Base-by-base conservation (phyloP, 2,113 vertebrate genomes). In the Zosterops japonicus region DNA sequence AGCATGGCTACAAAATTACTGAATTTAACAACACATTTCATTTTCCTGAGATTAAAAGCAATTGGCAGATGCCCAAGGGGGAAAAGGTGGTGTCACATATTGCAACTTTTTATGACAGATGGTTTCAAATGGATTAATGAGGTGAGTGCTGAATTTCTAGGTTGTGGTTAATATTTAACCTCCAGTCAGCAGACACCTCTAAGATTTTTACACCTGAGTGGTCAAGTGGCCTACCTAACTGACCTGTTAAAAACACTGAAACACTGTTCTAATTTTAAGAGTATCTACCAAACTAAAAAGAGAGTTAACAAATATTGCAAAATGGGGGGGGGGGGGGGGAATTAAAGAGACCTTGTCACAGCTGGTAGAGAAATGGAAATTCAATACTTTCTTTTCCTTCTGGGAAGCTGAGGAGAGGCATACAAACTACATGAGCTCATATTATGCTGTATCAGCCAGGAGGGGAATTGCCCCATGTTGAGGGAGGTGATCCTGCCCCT, bases 81-180 rank as follows among this genome's bases (percentile, higher is more conserved):
- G 1, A 8, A 11, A 75, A 76, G 25, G 42, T 59, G 33, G 90
- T 72, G 61, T 53, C 46, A 81, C 53, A 77, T 88, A 93, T 75
- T 94, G 90, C 70, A 86, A 70, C 53, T 64, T 91, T 87, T 95
- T 79, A 75, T 81, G 87, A 93, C 95, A 97, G 96, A 97, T 93
- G 95, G 92, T 78, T 91, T 93, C 71, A 82, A 95, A 95, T 42
- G 53, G 89, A 94, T 86, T 96, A 96, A 93, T 88, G 90, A 93
- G 42, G 71, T 81, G 75, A 94, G 75, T 50, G 53, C 33, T 90
- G 82, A 84, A 93, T 95, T 96, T 96, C 86, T 95, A 94, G 75
- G 60, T 31, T 95, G 81, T 78, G 28, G 53, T 83, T 91, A 96
- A 78, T 93, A 90, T 90, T 86, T 94, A 89, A 94, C 82, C 64